Evolutionary conservation across 1,140 invertebrate genomes (phyloP).

Genomic region (Drosophila albomicans): DNA sequence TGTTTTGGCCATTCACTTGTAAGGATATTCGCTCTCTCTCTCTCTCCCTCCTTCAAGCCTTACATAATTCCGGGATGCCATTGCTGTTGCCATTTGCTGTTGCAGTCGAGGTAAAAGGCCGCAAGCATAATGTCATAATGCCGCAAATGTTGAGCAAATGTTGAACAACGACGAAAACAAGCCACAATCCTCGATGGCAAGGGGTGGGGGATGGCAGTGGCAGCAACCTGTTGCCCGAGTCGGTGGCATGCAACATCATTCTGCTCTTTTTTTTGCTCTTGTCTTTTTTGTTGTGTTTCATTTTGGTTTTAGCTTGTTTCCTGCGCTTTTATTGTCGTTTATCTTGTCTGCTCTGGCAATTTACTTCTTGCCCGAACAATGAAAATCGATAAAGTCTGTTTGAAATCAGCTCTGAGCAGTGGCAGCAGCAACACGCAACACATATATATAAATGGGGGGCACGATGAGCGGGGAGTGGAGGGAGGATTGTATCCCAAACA

Average conservation of each 20-base stretch:
- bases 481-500: background rate
- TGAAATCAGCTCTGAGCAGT: conserved; percentile 15
- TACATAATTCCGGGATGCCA: background rate
- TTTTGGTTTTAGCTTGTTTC: conserved; percentile 38
- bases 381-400: conserved; percentile 53
- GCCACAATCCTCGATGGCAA: conserved; percentile 29
- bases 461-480: background rate
- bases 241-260: conserved; percentile 23
- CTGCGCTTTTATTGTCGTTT: conserved; percentile 51
- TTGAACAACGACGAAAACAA: conserved; percentile 38
- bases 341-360: conserved; percentile 44
- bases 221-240: conserved; percentile 66
- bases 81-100: background rate
- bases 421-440: background rate
- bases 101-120: background rate
- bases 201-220: background rate
- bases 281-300: conserved; percentile 3
- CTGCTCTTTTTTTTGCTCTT: conserved; percentile 5
- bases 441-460: background rate
- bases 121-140: conserved; percentile 26
- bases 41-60: background rate
- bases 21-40: background rate
- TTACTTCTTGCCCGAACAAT: conserved; percentile 28
- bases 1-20: background rate
- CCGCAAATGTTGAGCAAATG: conserved; percentile 29